phyloP scores from a whole-genome alignment of 2,113 vertebrate genomes.

The Salvator merianae region DNA sequence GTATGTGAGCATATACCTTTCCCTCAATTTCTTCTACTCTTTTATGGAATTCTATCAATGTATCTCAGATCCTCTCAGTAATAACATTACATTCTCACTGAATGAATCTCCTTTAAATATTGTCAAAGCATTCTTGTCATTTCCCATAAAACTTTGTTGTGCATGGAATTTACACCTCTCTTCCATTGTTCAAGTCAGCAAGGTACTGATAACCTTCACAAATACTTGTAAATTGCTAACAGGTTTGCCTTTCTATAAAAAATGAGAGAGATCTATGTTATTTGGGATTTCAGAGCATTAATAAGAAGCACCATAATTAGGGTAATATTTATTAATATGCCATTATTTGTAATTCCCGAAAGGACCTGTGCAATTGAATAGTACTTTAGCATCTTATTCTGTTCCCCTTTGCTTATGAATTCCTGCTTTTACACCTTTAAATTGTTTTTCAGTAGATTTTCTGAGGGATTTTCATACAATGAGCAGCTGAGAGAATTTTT shows the following conservation, averaged over 20 bases:
- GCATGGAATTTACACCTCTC: constrained; percentile 66
- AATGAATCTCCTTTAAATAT: constrained; percentile 31
- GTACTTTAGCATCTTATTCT: background rate
- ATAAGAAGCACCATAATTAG: constrained; percentile 1
- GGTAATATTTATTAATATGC: constrained; percentile 9
- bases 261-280: constrained; percentile 1
- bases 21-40: background rate
- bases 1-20: constrained; percentile 15
- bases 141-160: constrained; percentile 52
- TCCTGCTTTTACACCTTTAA: background rate
- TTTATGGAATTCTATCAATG: constrained; percentile 4
- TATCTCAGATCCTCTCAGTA: constrained; percentile 38
- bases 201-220: constrained; percentile 64
- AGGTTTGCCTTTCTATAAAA: constrained; percentile 64
- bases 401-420: background rate
- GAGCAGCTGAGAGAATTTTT: too few species aligned
- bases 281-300: constrained; percentile 59
- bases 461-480: background rate
- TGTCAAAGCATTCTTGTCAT: constrained; percentile 48
- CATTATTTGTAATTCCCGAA: constrained; percentile 33
- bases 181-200: constrained; percentile 67
- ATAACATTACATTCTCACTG: constrained; percentile 44
- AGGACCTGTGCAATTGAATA: constrained; percentile 38
- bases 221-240: constrained; percentile 51
- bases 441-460: constrained; percentile 4